These are phyloP conservation scores for Anticlea derivata DNA, from an alignment of 2,888 invertebrate genomes.

Conservation along the genomic window DNA sequence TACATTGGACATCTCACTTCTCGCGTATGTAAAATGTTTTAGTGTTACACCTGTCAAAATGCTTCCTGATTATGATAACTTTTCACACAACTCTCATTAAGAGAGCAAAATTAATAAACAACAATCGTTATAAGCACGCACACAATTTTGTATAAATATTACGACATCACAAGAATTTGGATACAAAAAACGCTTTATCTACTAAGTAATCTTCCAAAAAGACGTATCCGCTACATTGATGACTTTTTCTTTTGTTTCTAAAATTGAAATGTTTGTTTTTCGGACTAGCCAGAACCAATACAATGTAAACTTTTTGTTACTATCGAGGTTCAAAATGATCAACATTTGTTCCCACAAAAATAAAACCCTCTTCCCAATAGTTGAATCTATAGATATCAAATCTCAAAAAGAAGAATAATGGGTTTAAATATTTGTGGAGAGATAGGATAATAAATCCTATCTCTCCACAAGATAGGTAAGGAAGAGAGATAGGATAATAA, in stretches of 20 bases:
- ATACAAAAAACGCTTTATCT: conserved; percentile 81
- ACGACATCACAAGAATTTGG: conserved; percentile 83
- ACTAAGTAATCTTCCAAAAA: conserved; percentile 77
- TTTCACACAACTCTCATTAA: conserved; percentile 74
- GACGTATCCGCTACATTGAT: conserved; percentile 78
- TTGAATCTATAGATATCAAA: no score
- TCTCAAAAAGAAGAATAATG: no score
- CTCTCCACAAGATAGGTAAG: no score
- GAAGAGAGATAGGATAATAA: no score
- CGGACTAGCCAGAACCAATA: conserved; percentile 20
- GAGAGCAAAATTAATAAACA: conserved; percentile 64
- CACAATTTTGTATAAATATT: conserved; percentile 79
- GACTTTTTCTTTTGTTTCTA: conserved; percentile 79
- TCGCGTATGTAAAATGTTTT: conserved; percentile 73
- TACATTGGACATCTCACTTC: conserved; percentile 82
- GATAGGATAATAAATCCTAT: no score
- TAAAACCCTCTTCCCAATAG: no score
- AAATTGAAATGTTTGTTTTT: conserved; percentile 62
- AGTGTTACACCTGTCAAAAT: conserved; percentile 72
- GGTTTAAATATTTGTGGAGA: no score
- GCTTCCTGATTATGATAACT: conserved; percentile 58
- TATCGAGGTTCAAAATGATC: background rate
- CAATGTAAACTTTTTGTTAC: conserved; percentile 15
- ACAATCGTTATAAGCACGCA: conserved; percentile 69
- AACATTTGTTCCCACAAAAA: no score